Evolutionary conservation across 2,888 invertebrate genomes (phyloP), one percentile per base, ranked within the genome.

Genomic region (Matsumyia berberina): DNA sequence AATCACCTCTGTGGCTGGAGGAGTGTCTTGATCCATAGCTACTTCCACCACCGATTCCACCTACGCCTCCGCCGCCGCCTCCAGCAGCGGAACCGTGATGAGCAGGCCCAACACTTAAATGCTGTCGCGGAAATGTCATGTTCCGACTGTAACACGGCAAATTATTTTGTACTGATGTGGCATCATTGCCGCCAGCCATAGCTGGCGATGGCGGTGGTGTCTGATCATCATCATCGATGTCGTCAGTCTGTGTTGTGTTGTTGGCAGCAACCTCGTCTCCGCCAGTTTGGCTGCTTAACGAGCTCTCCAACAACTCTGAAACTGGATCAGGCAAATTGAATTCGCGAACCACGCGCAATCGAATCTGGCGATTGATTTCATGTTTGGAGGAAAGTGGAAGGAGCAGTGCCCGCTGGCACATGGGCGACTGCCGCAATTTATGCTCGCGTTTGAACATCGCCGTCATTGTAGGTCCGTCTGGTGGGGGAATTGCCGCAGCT

Each of bases 291-390:
- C 89, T 88, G 74, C 89, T 89, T 86, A 92, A 88, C 1, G 92
- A 91, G 87, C 91, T 93, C 87, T 95, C 95, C 66, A 97, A 92
- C 88, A 96, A 93, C 91, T 96, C 96, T 5, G 96, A 95, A 11
- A 96, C 96, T 9, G 95, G 94, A 91, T 99, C 98, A 0, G 98
- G 98, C 80, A 98, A 94, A 89, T 98, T 97, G 92, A 97, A 96
- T 92, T 99, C 98, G 55, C 98, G 94, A 11, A 98, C 98, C 1
- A 98, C 97, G 6, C 98, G 94, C 88, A 99, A 92, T 74, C 97
- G 95, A 86, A 97, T 94, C 93, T 95, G 95, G 86, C 95, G 93
- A 88, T 94, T 94, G 85, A 97, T 95, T 89, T 96, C 95, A 87
- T 95, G 94, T 66, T 95, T 94, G 86, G 96, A 96, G 6, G 95